Evolutionary conservation across 2,113 vertebrate species (phyloP), one percentile per base, ranked within the genome.

Genomic region (Onychostoma macrolepis): DNA sequence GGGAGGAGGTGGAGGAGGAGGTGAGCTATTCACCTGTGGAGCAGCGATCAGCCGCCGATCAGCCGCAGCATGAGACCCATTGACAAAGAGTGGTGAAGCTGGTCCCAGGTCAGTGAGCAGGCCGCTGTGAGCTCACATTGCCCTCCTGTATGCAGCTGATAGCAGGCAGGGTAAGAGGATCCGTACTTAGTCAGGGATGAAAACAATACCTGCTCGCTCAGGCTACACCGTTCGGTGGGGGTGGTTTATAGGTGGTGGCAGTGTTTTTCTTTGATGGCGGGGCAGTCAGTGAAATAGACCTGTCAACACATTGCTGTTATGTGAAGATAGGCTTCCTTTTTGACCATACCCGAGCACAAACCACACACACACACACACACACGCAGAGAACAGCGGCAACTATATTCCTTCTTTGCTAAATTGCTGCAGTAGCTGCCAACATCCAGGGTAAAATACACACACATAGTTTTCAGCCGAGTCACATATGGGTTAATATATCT

Each of bases 161-260:
- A 89, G 65, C 48, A 63, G 30, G 41, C 24, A 56, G 71, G 19
- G 85, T 81, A 84, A 77, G 45, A 61, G 78, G 88, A 89, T 89
- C 86, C 11, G 38, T 53, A 82, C 74, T 87, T 80, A 43, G 69
- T 80, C 61, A 63, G 78, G 71, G 71, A 86, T 48, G 77, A 85
- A 89, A 87, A 89, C 88, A 87, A 89, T 89, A 89, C 83, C 71
- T 82, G 77, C 71, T 78, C 63, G 71, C 77, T 89, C 88, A 89
- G 58, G 80, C 80, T 11, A 30, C 63, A 69, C 21, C 1, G 28
- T 9, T 10, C 17, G 3, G 21, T 17, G 43, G 76, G 79, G 67
- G n/a, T 75, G 79, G 69, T 24, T 69, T 81, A 61, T 76, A 38
- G 80, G 72, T 48, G 48, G 71, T 38, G 13, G 65, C 63, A 33